phyloP scores from a whole-genome alignment of 2,888 invertebrate species.

The Scotopteryx bipunctaria region DNA sequence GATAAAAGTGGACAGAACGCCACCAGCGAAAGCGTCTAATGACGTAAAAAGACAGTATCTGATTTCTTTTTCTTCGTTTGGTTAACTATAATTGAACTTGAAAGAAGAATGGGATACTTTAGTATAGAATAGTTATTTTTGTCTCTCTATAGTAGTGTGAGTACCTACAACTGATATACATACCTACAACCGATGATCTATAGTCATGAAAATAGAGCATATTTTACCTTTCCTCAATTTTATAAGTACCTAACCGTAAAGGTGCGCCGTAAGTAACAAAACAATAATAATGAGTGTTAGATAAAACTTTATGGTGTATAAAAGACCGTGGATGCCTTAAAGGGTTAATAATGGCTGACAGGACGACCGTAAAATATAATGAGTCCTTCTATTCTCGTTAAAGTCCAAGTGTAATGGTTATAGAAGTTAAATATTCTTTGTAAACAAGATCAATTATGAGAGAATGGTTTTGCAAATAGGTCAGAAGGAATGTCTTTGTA shows the following conservation, averaged over 20 bases:
- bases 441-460: constrained; percentile 14
- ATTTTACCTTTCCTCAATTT: too few species aligned
- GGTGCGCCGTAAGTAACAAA: constrained; percentile 25
- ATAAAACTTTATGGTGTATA: constrained; percentile 56
- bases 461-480: constrained; percentile 4
- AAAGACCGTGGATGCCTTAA: constrained; percentile 56
- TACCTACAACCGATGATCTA: too few species aligned
- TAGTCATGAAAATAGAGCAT: too few species aligned
- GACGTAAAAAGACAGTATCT: too few species aligned
- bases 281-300: constrained; percentile 45
- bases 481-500: neutral
- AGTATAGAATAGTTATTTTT: too few species aligned
- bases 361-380: constrained; percentile 64
- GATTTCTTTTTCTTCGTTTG: too few species aligned
- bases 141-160: too few species aligned
- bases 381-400: constrained; percentile 48
- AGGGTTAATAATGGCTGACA: constrained; percentile 49
- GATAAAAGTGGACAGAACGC: too few species aligned
- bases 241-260: neutral
- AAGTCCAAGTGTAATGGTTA: constrained; percentile 22
- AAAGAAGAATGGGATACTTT: too few species aligned
- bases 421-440: constrained; percentile 17
- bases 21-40: too few species aligned
- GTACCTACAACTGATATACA: too few species aligned
- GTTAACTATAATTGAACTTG: too few species aligned